phyloP scores from a whole-genome alignment of 2,113 vertebrate genomes.

The Acrocephalus kingi region DNA sequence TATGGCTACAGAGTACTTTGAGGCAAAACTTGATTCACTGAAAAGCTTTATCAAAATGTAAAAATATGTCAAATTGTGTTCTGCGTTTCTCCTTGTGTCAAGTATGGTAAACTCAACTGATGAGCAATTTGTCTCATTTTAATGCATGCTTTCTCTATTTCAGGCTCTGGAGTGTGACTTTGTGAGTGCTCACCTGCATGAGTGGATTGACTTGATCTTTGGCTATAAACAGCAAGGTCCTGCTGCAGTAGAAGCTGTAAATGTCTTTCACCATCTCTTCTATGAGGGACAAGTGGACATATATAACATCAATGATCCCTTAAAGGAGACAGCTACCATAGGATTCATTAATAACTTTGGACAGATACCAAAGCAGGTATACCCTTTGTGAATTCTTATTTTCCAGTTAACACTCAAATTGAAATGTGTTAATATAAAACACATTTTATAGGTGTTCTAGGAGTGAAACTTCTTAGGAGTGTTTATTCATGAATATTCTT shows the following conservation, averaged over 20 bases:
- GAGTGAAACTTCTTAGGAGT: neutral
- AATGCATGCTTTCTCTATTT: slow-evolving; percentile 33
- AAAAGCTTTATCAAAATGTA: neutral
- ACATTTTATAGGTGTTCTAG: neutral
- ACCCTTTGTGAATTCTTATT: neutral
- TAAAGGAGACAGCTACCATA: slow-evolving; percentile 98
- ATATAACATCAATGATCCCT: slow-evolving; percentile 98
- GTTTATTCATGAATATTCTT: neutral
- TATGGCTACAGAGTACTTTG: neutral
- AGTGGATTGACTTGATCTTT: slow-evolving; percentile 98
- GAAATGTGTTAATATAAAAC: neutral
- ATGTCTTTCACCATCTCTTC: slow-evolving; percentile 98
- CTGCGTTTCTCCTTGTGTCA: neutral
- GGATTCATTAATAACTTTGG: slow-evolving; percentile 99
- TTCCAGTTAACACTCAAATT: neutral
- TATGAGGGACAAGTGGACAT: slow-evolving; percentile 99
- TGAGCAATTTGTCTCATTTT: neutral
- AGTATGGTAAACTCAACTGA: neutral
- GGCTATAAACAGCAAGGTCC: slow-evolving; percentile 98
- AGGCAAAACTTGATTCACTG: neutral
- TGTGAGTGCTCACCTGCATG: slow-evolving; percentile 94
- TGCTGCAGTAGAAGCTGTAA: slow-evolving; percentile 93
- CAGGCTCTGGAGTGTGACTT: slow-evolving; percentile 98
- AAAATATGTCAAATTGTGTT: neutral
- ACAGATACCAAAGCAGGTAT: slow-evolving; percentile 98